Base-by-base conservation (phyloP, 2,113 vertebrate species). In the Dolichallabes microphthalmus region DNA sequence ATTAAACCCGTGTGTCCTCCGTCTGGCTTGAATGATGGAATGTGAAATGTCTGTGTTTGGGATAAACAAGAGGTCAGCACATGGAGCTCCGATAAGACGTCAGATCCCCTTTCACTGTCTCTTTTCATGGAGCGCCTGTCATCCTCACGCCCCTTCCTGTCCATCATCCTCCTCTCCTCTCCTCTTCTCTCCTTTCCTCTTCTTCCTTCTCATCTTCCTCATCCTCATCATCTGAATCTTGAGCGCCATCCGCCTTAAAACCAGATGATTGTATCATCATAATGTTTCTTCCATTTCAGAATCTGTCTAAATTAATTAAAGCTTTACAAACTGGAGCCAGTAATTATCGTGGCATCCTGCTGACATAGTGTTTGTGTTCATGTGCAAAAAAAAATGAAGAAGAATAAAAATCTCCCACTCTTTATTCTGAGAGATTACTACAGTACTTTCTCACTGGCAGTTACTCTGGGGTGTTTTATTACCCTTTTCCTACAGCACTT, bases 241-340 rank as follows among this genome's bases (percentile, higher is more conserved):
- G 6, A 45, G 45, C 68, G 35, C 68, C 17, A 13, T 35, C 68
- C 57, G 20, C 1, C 45, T 45, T 57, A 84, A 80, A 79, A 63
- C 83, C 66, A 68, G 57, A 82, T 63, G 71, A 35, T 82, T 76
- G n/a, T 57, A 61, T 52, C 82, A 75, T 87, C 60, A 13, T 39
- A 30, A 66, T 85, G 82, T 86, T 85, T 85, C 68, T 79, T 82
- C 82, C 60, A 86, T 86, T 86, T 68, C 80, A 19, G 55, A 80
- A 19, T 27, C 45, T 68, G 52, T 87, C 80, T 75, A 64, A 66
- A 84, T 82, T 77, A 63, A 86, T 88, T 82, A 87, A 75, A 25
- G 53, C 22, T 83, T 85, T 25, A 50, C 15, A 57, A 35, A 52
- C 58, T 60, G 39, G 75, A 32, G 83, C 13, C 85, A 80, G 74